These are phyloP conservation scores for Lasiommata megera DNA, from an alignment of 2,888 invertebrate genomes.

Conservation along the genomic window DNA sequence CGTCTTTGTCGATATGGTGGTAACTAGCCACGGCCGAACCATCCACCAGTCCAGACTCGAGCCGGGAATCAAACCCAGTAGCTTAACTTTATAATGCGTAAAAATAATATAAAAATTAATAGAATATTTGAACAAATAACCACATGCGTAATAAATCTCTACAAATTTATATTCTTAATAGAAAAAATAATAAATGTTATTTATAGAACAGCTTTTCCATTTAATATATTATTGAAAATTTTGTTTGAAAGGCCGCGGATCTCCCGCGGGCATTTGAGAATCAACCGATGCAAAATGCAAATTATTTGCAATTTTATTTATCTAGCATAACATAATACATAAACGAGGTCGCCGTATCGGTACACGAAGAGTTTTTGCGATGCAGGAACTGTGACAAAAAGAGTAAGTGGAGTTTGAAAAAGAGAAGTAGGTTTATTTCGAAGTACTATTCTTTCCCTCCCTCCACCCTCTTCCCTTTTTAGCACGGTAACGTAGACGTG, in stretches of 20 bases:
- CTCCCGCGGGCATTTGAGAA: not conserved
- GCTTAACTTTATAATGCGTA: too few relatives aligned
- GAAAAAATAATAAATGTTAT: not conserved
- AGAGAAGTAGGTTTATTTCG: too few relatives aligned
- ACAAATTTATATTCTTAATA: not conserved
- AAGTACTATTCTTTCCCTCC: too few relatives aligned
- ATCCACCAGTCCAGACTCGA: too few relatives aligned
- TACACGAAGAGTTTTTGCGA: not conserved
- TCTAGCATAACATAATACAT: not conserved
- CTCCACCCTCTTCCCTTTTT: too few relatives aligned
- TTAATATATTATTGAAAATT: not conserved
- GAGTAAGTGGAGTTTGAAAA: too few relatives aligned
- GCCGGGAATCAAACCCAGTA: too few relatives aligned
- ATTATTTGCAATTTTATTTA: not conserved
- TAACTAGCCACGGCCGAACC: too few relatives aligned
- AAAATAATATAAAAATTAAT: too few relatives aligned
- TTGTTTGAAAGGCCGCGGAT: not conserved
- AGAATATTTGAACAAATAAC: too few relatives aligned
- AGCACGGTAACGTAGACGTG: too few relatives aligned
- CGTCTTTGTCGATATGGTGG: too few relatives aligned
- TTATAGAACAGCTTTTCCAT: not conserved
- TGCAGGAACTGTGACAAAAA: not conserved
- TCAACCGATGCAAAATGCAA: not conserved
- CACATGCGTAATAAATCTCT: not conserved
- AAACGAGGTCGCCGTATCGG: not conserved